Evolutionary conservation across 2,888 invertebrate genomes (phyloP), one percentile per base, ranked within the genome.

Genomic region (Drosophila helvetica): DNA sequence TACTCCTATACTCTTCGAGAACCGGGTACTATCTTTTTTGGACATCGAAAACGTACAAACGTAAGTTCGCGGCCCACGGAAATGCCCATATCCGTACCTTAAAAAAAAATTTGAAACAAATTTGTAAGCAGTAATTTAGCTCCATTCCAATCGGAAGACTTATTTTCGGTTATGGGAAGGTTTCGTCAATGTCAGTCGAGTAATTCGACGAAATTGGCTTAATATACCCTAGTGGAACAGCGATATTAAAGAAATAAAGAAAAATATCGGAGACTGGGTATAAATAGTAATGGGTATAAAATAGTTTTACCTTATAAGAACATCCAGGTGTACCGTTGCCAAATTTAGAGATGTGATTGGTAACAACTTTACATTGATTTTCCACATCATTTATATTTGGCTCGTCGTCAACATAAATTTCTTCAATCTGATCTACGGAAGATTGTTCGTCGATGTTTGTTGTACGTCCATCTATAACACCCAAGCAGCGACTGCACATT

Each of bases 401-500:
- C 83, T 95, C 95, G 78, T 90, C 90, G 19, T 90, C 90, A 3
- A 90, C 91, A 30, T 78, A 79, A 33, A 95, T 96, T 69, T 95
- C 94, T 78, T 96, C 96, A 30, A 94, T 95, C 66, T 94, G 95
- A 58, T 95, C 93, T 89, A 95, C 94, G 22, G 95, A 94, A 54
- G 91, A 92, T 43, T 90, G 91, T 25, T 93, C 93, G 63, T 94
- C 94, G 45, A 94, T 90, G 30, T 83, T 80, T 59, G 89, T 85
- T 19, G 86, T 88, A 61, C 90, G 89, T 53, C 93, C 92, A 64
- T 94, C 94, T 60, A 95, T 94, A 52, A 94, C 95, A 69, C 96
- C 93, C 58, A 96, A 93, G 91, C 97, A 97, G 86, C 96, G 94
- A 83, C 95, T 95, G 92, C 97, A 97, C 87, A 96, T 93, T 89